Base-by-base conservation (phyloP, 2,113 vertebrate species). In the Cygnus buccinator region DNA sequence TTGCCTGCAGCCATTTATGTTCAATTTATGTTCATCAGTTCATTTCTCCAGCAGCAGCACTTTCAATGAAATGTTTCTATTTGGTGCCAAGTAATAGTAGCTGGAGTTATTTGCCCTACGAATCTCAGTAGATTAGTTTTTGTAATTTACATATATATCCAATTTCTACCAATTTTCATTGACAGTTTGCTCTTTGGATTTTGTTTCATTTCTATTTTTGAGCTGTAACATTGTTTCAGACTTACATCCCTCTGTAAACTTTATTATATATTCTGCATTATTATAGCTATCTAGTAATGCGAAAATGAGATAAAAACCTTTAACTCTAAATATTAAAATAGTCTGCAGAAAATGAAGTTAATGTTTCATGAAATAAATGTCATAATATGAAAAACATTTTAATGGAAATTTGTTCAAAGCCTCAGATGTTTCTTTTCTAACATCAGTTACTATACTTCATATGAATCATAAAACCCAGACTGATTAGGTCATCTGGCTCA, bases 21-120 rank as follows among this genome's bases (percentile, higher is more conserved):
- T 95, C 95, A 95, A 97, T 96, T 96, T 96, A 84, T 92, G 95
- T 95, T 97, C 88, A 95, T 96, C 92, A 93, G 86, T 94, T 97
- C 78, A 93, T 96, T 97, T 93, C 75, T 93, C 82, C n/a, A 93
- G 79, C 92, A 79, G 90, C 81, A 87, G 90, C 83, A 85, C 62
- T 94, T 94, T 72, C 92, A 95, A 79, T 94, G 94, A 93, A 97
- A 96, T 92, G 94, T 83, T 95, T 95, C 90, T 95, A 84, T 97
- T 93, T 87, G 58, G 59, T 90, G 62, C 89, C 93, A 94, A 93
- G 82, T 94, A 96, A 95, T 86, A 95, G 94, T 75, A 79, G 90
- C 84, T 90, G 22, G 68, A 95, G 71, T 95, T 95, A 97, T 89
- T 95, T 95, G 72, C 84, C 87, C 92, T 93, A 94, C 88, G 92